A percentile compares a stretch with the other conserved stretches of the same genome.
Conservation (phyloP, 2,888 invertebrate genomes). For the Entomobrya proxima region DNA sequence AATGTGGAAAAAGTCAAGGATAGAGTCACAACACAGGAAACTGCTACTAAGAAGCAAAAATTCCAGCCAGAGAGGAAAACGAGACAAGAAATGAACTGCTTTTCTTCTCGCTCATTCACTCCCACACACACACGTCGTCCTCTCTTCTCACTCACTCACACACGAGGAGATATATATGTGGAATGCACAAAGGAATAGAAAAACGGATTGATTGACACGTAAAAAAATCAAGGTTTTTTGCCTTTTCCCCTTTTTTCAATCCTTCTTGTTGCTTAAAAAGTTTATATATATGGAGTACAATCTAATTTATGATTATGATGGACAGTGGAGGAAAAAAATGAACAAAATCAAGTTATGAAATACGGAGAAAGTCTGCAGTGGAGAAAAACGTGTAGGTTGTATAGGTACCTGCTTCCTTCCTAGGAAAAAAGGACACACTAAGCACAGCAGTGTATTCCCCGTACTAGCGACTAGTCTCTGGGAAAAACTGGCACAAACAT, state of each 20-base stretch:
- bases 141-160: too few species aligned
- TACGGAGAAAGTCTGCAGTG: neutral
- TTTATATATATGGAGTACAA: too few species aligned
- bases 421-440: too few species aligned
- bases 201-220: slow-evolving; percentile 61
- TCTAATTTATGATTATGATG: neutral
- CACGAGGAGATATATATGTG: too few species aligned
- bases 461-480: too few species aligned
- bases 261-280: too few species aligned
- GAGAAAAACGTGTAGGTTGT: too few species aligned
- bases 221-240: neutral
- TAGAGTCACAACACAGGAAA: neutral
- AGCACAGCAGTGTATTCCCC: too few species aligned
- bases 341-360: neutral
- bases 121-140: neutral
- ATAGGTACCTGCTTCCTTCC: too few species aligned
- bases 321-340: too few species aligned
- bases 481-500: neutral
- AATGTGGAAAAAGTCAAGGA: neutral
- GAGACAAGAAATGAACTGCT: slow-evolving; percentile 51
- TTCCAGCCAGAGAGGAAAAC: neutral
- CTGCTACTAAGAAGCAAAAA: slow-evolving; percentile 33
- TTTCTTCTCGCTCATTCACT: neutral
- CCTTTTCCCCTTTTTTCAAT: too few species aligned
- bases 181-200: slow-evolving; percentile 33